These are phyloP conservation scores for Tetramorium bicarinatum DNA, from an alignment of 2,888 invertebrate genomes.

Conservation along the genomic window DNA sequence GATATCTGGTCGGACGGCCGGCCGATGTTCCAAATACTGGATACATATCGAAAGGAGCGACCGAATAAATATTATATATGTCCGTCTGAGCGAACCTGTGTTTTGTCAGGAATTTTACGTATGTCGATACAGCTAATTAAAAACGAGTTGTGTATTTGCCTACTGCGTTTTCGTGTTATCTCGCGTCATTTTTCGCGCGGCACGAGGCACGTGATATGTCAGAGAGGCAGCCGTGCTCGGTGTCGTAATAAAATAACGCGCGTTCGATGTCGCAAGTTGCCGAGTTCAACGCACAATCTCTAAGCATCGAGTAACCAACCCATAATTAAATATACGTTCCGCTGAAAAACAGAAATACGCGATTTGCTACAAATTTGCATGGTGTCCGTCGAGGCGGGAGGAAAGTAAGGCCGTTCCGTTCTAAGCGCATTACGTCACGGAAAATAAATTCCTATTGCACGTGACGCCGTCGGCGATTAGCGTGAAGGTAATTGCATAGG, in stretches of 20 bases:
- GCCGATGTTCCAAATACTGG: slow-evolving; percentile 43
- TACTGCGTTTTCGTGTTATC: background rate
- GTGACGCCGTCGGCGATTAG: slow-evolving; percentile 75
- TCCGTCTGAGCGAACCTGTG: slow-evolving; percentile 22
- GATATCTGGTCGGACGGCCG: slow-evolving; percentile 69
- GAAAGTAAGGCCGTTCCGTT: slow-evolving; percentile 43
- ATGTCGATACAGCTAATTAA: slow-evolving; percentile 31
- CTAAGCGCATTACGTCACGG: slow-evolving; percentile 56
- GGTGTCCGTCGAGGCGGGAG: background rate
- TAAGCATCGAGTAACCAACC: slow-evolving; percentile 27
- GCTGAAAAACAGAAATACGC: slow-evolving; percentile 32
- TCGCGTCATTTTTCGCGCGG: background rate
- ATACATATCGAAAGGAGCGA: slow-evolving; percentile 31
- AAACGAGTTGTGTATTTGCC: background rate
- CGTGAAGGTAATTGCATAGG: slow-evolving; percentile 72
- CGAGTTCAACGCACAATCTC: slow-evolving; percentile 6
- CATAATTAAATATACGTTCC: slow-evolving; percentile 40
- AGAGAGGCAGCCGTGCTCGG: background rate
- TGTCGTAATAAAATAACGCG: slow-evolving; percentile 9
- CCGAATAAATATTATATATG: slow-evolving; percentile 25
- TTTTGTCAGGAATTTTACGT: slow-evolving; percentile 50
- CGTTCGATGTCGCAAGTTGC: slow-evolving; percentile 14
- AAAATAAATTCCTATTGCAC: slow-evolving; percentile 75
- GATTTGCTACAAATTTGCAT: slow-evolving; percentile 35
- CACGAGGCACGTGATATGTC: background rate